Evolutionary conservation across 2,797 vertebrate genomes (phyloP).

Genomic region (Catharus ustulatus): DNA sequence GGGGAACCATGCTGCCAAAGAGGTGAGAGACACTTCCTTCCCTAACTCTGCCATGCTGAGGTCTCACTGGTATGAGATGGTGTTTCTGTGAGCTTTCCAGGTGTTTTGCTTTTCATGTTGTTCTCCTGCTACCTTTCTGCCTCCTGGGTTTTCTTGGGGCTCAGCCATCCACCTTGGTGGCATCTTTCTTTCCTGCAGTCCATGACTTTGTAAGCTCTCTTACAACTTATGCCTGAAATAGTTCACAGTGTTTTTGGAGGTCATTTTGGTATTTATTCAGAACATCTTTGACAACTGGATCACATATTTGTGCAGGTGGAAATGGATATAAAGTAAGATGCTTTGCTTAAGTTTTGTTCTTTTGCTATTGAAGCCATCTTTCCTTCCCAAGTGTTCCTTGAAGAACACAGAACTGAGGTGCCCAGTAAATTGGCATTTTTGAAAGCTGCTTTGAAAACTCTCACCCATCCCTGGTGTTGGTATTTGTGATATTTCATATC

Average conservation of each 20-base stretch:
- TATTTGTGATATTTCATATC: background rate
- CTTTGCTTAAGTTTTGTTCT: background rate
- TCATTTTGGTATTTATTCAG: background rate
- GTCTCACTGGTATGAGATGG: rapidly evolving
- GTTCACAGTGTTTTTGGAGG: background rate
- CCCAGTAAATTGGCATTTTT: background rate
- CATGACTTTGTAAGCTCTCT: background rate
- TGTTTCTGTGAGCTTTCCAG: background rate
- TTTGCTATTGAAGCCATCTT: background rate
- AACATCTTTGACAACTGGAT: background rate
- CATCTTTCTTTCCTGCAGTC: background rate
- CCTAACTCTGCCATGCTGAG: background rate
- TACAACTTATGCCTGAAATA: background rate
- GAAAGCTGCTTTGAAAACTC: background rate
- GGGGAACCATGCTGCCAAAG: conserved; percentile 85
- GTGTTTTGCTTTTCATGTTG: background rate
- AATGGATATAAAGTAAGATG: background rate
- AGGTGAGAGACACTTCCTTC: conserved; percentile 79
- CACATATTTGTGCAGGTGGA: background rate
- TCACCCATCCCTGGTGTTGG: background rate
- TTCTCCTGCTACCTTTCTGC: background rate
- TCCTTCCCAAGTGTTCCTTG: background rate
- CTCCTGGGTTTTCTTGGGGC: background rate
- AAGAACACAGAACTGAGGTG: background rate
- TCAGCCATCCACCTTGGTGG: background rate